Conservation (phyloP, 2,113 vertebrate species). For the Siniperca chuatsi region DNA sequence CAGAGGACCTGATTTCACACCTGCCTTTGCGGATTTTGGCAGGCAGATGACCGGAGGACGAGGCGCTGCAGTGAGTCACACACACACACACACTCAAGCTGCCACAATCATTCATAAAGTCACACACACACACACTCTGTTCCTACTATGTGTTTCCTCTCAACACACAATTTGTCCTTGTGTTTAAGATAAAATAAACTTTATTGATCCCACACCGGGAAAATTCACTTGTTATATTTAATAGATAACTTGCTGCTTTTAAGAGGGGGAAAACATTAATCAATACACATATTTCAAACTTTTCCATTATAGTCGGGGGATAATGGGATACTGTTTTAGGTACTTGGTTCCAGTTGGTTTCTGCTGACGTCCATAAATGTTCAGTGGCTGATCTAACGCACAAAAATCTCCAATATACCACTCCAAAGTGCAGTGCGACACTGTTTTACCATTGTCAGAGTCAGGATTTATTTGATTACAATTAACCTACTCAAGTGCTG, state of each 20-base stretch:
- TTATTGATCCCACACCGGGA: too few species aligned
- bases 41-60: constrained; percentile 90
- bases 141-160: constrained; percentile 54
- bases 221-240: too few species aligned
- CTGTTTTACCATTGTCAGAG: not conserved
- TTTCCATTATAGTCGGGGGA: not conserved
- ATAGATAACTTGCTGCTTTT: not conserved
- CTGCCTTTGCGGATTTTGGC: constrained; percentile 97
- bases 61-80: constrained; percentile 90
- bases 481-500: not conserved
- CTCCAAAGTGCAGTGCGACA: not conserved
- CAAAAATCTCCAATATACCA: not conserved
- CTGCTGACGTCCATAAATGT: not conserved
- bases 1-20: constrained; percentile 97
- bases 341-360: constrained; percentile 10
- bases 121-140: not conserved
- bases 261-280: not conserved
- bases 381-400: not conserved
- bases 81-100: not conserved
- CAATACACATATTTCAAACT: not conserved
- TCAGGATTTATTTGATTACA: not conserved
- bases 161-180: not conserved
- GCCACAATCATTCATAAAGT: constrained; percentile 34
- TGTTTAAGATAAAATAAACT: not conserved
- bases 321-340: not conserved